A percentile compares a stretch with the other conserved stretches of the same genome.
These are phyloP conservation scores for Notechis scutatus DNA, from an alignment of 2,113 vertebrate genomes.

Conservation along the genomic window DNA sequence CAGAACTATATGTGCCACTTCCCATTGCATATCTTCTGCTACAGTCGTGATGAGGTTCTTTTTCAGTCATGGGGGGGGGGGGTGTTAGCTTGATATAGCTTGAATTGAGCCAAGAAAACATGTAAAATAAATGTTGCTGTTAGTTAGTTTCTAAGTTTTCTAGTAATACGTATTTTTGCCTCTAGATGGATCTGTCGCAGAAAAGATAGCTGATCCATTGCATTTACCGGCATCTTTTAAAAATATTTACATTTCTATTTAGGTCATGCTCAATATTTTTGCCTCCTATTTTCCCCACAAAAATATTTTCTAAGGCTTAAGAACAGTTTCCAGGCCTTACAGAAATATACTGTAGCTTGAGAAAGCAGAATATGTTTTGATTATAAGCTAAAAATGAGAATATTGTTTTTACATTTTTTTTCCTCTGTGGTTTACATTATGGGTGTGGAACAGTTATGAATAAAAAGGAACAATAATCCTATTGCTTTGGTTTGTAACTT, in stretches of 20 bases:
- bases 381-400: not conserved
- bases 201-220: not conserved
- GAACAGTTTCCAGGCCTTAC: not conserved
- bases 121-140: not conserved
- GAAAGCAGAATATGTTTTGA: not conserved
- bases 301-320: not conserved
- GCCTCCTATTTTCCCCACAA: not conserved
- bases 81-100: not conserved
- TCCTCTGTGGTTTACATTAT: not conserved
- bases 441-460: not conserved
- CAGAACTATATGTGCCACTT: not conserved
- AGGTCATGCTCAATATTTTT: not conserved
- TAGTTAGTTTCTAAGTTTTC: not conserved
- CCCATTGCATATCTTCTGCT: not conserved
- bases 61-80: not conserved
- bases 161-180: not conserved
- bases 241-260: not conserved
- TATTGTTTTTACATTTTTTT: not conserved
- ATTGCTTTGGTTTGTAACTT: not conserved
- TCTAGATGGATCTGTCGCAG: not conserved
- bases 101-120: not conserved
- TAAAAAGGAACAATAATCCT: not conserved
- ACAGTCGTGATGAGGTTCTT: not conserved
- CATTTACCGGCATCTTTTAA: not conserved
- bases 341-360: not conserved